These are phyloP conservation scores for Solenopsis invicta DNA, from an alignment of 1,140 invertebrate genomes.

Conservation along the genomic window DNA sequence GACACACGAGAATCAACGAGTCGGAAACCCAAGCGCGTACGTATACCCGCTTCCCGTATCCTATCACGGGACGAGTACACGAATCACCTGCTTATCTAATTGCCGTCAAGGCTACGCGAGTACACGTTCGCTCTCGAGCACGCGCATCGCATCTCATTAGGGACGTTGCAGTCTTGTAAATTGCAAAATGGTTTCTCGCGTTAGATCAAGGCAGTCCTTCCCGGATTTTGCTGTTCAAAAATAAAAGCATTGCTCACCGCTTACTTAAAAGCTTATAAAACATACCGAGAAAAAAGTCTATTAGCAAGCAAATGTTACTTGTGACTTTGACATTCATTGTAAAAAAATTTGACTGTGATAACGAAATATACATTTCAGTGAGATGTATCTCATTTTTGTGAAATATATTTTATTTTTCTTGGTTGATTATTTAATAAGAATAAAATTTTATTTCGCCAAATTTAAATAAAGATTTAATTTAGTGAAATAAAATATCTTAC, in stretches of 20 bases:
- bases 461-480: too few relatives aligned
- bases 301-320: too few relatives aligned
- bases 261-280: not conserved
- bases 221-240: not conserved
- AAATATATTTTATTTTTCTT: too few relatives aligned
- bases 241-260: not conserved
- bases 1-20: slow-evolving; percentile 23
- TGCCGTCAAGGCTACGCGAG: slow-evolving; percentile 1
- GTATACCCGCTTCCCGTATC: not conserved
- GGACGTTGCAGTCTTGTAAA: slow-evolving; percentile 25
- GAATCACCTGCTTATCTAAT: slow-evolving; percentile 61
- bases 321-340: too few relatives aligned
- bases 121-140: slow-evolving; percentile 22
- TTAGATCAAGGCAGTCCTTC: not conserved
- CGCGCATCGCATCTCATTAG: slow-evolving; percentile 42
- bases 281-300: too few relatives aligned
- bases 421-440: too few relatives aligned
- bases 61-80: not conserved
- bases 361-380: too few relatives aligned
- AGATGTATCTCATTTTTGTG: too few relatives aligned
- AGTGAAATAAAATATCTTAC: too few relatives aligned
- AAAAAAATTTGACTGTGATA: too few relatives aligned
- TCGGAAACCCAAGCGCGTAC: slow-evolving; percentile 20
- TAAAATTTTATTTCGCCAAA: too few relatives aligned
- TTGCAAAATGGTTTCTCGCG: slow-evolving; percentile 4